These are phyloP conservation scores for Aurelia sp. DNA, from an alignment of 30 jellyfish, hydroid and myxozoan genomes.

Conservation along the genomic window DNA sequence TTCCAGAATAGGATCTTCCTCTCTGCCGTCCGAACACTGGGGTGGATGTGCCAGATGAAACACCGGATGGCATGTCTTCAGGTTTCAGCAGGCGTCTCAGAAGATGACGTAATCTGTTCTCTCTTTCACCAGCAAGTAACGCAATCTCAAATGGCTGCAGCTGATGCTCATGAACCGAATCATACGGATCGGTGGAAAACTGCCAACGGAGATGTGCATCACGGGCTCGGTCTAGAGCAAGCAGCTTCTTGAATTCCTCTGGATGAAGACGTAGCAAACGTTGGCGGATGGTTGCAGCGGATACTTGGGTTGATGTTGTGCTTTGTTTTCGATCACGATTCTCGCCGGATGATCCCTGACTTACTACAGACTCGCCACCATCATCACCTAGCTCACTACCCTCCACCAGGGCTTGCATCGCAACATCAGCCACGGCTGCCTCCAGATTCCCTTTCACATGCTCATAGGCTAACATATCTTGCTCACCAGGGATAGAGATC, in stretches of 20 bases:
- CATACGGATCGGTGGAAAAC: conserved; percentile 95
- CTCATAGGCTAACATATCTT: conserved; percentile 88
- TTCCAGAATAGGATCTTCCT: conserved; percentile 61
- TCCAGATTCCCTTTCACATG: conserved; percentile 71
- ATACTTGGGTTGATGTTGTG: conserved; percentile 5
- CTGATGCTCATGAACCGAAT: conserved; percentile 97
- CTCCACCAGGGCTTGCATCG: conserved; percentile 50
- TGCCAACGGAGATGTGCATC: conserved; percentile 99
- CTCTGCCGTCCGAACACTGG: conserved; percentile 58
- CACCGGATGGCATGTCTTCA: conserved; percentile 63
- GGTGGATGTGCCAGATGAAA: conserved; percentile 61
- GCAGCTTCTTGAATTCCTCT: conserved; percentile 92
- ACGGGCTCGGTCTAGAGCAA: conserved; percentile 93
- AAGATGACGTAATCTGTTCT: conserved; percentile 63
- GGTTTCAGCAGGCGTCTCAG: conserved; percentile 51
- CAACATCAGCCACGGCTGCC: conserved; percentile 81
- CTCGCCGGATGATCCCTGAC: conserved; percentile 11
- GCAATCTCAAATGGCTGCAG: conserved; percentile 89
- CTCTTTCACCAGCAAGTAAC: conserved; percentile 80
- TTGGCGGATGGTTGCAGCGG: conserved; percentile 79
- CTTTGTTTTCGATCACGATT: conserved; percentile 1
- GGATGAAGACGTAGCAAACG: conserved; percentile 90
- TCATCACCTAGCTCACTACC: conserved; percentile 43
- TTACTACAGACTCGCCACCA: conserved; percentile 24
- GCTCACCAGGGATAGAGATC: conserved; percentile 69